Conservation (phyloP, 2,113 vertebrate genomes). For the Rhea pennata region DNA sequence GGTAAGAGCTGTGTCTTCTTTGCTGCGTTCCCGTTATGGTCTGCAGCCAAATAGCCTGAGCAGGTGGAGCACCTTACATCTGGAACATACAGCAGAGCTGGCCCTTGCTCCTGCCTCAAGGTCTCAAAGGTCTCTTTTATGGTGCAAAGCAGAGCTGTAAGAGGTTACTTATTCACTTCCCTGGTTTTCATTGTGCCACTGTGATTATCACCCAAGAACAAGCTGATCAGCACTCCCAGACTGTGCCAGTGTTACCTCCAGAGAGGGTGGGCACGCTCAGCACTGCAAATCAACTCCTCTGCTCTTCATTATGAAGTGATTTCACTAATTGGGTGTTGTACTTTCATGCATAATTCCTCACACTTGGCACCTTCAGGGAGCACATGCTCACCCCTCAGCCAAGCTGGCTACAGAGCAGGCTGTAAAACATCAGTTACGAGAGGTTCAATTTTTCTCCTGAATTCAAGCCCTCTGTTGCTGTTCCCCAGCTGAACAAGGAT, state of each 20-base stretch:
- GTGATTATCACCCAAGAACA: slow-evolving; percentile 23
- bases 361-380: slow-evolving; percentile 7
- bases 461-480: background rate
- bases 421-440: background rate
- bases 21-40: accelerated
- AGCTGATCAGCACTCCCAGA: background rate
- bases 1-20: background rate
- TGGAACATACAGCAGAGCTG: background rate
- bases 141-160: background rate
- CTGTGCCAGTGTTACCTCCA: background rate
- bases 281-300: slow-evolving; percentile 38
- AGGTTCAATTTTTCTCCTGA: background rate
- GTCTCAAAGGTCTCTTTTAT: slow-evolving; percentile 14
- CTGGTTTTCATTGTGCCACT: background rate
- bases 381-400: slow-evolving; percentile 17
- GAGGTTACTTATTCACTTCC: background rate
- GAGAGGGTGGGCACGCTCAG: slow-evolving; percentile 24
- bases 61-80: background rate
- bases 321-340: slow-evolving; percentile 50
- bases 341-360: background rate
- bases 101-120: accelerated
- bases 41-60: background rate
- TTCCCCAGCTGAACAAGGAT: background rate
- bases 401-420: background rate
- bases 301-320: slow-evolving; percentile 20